Conservation (phyloP, 2,888 invertebrate genomes). For the Drosophila sordidula region DNA sequence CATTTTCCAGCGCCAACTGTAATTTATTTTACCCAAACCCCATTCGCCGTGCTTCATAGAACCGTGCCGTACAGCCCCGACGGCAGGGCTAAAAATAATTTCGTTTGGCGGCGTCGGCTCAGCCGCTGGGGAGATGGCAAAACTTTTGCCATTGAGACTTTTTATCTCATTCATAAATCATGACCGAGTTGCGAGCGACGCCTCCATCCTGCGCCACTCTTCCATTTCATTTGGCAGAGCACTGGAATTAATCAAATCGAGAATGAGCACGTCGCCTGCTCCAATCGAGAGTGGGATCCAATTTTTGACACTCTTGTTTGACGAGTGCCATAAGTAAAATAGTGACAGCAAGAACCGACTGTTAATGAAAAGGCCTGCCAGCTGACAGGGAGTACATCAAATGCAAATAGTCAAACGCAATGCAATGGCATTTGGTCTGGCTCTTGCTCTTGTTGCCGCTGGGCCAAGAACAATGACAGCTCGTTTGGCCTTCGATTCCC, state of each 20-base stretch:
- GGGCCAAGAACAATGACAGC: conserved; percentile 13
- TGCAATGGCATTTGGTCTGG: conserved; percentile 16
- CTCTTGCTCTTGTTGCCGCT: too few relatives aligned
- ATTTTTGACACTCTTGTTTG: conserved; percentile 7
- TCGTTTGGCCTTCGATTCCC: conserved; percentile 27
- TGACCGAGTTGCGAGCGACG: conserved; percentile 44
- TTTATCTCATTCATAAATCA: conserved; percentile 75
- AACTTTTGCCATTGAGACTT: conserved; percentile 63
- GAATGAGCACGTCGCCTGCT: conserved; percentile 36
- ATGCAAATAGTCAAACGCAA: conserved; percentile 26
- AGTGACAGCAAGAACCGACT: not conserved
- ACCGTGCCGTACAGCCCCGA: not conserved
- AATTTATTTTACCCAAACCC: conserved; percentile 51
- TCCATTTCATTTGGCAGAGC: conserved; percentile 59
- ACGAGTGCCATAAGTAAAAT: conserved; percentile 4
- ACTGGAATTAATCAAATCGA: conserved; percentile 60
- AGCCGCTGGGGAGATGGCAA: conserved; percentile 35
- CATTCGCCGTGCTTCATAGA: not conserved
- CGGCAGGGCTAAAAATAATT: conserved; percentile 54
- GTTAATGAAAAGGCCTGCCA: not conserved
- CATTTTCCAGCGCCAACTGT: conserved; percentile 42
- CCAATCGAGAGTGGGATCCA: conserved; percentile 15
- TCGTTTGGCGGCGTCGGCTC: not conserved
- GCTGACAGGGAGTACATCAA: not conserved
- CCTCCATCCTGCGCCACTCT: conserved; percentile 12